Conservation (phyloP, 2,113 vertebrate genomes). For the Dunckerocampus dactyliophorus region DNA sequence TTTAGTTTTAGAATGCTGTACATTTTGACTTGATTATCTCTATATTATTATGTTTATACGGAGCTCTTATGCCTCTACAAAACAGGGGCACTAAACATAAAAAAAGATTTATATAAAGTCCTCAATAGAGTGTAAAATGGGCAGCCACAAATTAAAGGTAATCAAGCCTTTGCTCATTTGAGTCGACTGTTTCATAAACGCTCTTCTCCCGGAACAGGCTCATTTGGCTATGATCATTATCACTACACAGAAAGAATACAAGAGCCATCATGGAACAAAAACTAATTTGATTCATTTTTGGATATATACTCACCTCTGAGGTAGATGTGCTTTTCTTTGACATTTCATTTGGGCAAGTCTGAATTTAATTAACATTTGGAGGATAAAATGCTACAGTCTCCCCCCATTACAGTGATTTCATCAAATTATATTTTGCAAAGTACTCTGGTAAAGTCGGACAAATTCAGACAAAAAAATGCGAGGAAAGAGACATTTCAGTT, state of each 20-base stretch:
- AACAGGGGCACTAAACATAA: not conserved
- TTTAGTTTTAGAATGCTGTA: too few relatives aligned
- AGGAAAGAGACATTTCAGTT: not conserved
- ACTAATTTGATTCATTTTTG: not conserved
- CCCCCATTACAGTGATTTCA: not conserved
- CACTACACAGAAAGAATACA: not conserved
- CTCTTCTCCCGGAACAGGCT: not conserved
- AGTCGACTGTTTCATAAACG: not conserved
- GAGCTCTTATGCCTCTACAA: not conserved
- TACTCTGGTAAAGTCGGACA: not conserved
- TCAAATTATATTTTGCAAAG: not conserved
- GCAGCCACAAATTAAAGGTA: not conserved
- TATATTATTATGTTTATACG: too few relatives aligned
- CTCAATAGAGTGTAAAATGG: not conserved
- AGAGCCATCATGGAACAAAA: not conserved
- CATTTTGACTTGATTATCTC: too few relatives aligned
- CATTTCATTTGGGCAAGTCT: conserved; percentile 16
- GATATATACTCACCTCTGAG: conserved; percentile 4
- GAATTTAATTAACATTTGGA: conserved; percentile 14
- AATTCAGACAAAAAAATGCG: not conserved
- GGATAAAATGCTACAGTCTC: conserved; percentile 3
- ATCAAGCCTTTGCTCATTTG: not conserved
- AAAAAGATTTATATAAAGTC: not conserved
- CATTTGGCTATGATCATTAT: not conserved
- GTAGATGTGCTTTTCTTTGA: conserved; percentile 6